phyloP scores from a whole-genome alignment of 2,888 invertebrate genomes.

The Erebia ligea region DNA sequence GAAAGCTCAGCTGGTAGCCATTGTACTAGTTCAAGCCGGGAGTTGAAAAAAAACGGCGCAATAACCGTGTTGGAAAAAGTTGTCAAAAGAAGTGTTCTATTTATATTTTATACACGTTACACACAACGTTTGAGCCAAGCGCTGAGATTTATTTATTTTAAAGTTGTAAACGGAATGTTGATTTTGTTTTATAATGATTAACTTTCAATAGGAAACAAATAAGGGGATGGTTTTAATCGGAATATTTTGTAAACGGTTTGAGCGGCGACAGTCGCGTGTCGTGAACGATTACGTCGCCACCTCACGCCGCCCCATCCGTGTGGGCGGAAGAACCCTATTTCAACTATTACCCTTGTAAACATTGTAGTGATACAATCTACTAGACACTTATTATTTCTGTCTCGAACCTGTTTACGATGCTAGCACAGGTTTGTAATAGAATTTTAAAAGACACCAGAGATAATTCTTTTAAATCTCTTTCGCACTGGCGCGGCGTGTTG shows the following conservation, averaged over 20 bases:
- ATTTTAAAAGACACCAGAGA: conserved; percentile 5
- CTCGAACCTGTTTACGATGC: conserved; percentile 9
- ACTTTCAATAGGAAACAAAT: conserved; percentile 69
- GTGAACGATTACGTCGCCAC: conserved; percentile 64
- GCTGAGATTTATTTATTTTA: neutral
- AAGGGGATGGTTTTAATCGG: conserved; percentile 73
- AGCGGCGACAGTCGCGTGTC: conserved; percentile 64
- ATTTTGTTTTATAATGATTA: conserved; percentile 36
- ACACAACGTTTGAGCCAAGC: conserved; percentile 12
- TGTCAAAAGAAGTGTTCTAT: conserved; percentile 29
- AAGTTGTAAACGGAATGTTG: neutral
- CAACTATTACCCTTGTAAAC: conserved; percentile 42
- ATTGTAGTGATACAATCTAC: conserved; percentile 40
- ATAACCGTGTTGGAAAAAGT: conserved; percentile 18
- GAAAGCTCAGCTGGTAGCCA: conserved; percentile 29
- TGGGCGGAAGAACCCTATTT: conserved; percentile 43
- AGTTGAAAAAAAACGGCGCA: conserved; percentile 19
- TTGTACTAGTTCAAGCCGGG: conserved; percentile 21
- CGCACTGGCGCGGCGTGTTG: neutral
- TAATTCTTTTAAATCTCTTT: neutral
- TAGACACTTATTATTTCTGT: conserved; percentile 37
- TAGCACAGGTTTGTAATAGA: conserved; percentile 7
- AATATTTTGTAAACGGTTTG: conserved; percentile 77
- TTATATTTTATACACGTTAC: conserved; percentile 19
- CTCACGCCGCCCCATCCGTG: conserved; percentile 41